Base-by-base conservation (phyloP, 2,888 invertebrate species). In the Galerucella nymphaeae region DNA sequence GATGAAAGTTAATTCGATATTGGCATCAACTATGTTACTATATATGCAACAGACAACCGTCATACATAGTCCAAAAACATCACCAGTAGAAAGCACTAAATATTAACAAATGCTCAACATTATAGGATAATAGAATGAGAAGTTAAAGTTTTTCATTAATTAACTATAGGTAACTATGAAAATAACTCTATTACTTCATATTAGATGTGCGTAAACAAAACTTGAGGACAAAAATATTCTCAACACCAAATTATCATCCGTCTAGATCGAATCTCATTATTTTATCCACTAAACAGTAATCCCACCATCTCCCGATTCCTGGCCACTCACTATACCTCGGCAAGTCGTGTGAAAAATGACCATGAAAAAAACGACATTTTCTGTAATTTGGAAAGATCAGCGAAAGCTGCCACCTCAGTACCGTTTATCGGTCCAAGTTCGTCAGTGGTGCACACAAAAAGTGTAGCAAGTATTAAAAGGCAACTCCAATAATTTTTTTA, bases 321-420 rank as follows among this genome's bases (percentile, higher is more conserved):
- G 30, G 9, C 53, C 30, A 23, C 23, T n/a, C 45, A 55, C n/a
- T 59, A 14, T 42, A 38, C 41, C 45, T n/a, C 23, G 45, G 58
- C 45, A 48, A 45, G 50, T 68, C 62, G 67, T 67, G 72, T 67
- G 72, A 74, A 73, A 73, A 75, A 73, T 73, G 73, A 73, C 73
- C 71, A 53, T 68, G 68, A 30, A 48, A 71, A 74, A 74, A 69
- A 69, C 63, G 63, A 70, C 71, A 71, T 71, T 71, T 70, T 66
- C 67, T 64, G 69, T 72, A 75, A 76, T 76, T 73, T 65, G 72
- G 73, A 75, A 71, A 76, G 76, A 74, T 74, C 76, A 68, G 62
- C 68, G 48, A 58, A 73, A 73, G 72, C 70, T 67, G 68, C 62
- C 10, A 57, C 55, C 75, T 58, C 67, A 72, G 68, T 66, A 69